Base-by-base conservation (phyloP, 2,113 vertebrate genomes). In the Anolis sagrei region DNA sequence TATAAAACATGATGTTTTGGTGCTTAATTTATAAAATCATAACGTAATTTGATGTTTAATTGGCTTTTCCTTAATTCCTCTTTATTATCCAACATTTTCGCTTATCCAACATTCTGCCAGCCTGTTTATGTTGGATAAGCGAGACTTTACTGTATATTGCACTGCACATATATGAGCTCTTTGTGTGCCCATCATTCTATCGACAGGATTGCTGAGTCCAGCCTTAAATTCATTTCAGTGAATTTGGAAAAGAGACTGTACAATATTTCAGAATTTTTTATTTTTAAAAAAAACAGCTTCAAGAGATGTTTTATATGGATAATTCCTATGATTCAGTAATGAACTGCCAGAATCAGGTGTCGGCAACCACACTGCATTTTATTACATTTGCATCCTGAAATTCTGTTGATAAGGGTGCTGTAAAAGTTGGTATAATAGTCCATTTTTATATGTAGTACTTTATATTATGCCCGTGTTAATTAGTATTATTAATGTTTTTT, bases 391-490 rank as follows among this genome's bases (percentile, higher is more conserved):
- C 76, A 83, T 83, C 19, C 76, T 83, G 70, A 83, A 79, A 36
- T 73, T 74, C 34, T 79, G 36, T 83, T 79, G 69, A 75, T 83
- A 66, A 66, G 82, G 76, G 32, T 74, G 76, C 39, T 83, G 27
- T 79, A 73, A 74, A 86, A 79, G 68, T 74, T 79, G 32, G 68
- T 23, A 32, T 73, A 73, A 48, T 34, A 48, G 68, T 80, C 77
- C 74, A 54, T 87, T 64, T 79, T 83, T 73, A 79, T 44, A 87
- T 83, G 76, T 58, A 87, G 23, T 68, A 78, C 14, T 83, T 83
- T 87, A 79, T 7, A 75, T 27, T 82, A 77, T 61, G 72, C 54
- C 36, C 62, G 34, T 74, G 32, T 80, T 76, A 72, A 89, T 90
- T 80, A 88, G 62, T 3, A 2, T 68, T 68, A 79, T 83, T 76